Percentiles rank a stretch among this genome's conserved stretches.
Conservation (phyloP, 2,113 vertebrate species). For the Coryphaenoides rupestris region DNA sequence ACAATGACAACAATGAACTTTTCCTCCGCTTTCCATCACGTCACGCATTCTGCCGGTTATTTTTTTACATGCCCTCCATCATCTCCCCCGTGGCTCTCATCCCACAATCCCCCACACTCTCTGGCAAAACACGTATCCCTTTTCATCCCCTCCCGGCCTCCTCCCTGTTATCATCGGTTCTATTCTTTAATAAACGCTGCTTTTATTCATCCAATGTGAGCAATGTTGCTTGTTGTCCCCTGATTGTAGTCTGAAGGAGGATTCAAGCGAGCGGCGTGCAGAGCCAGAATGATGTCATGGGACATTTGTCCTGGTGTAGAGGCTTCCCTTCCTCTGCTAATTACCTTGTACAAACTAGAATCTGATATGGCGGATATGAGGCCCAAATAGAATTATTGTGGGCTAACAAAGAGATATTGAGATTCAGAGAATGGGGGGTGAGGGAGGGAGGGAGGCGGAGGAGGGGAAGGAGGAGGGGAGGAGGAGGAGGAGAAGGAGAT, state of each 20-base stretch:
- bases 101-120: no score
- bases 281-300: constrained; percentile 70
- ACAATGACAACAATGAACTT: constrained; percentile 67
- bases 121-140: no score
- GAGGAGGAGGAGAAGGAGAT: no score
- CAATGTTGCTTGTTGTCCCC: no score
- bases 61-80: constrained; percentile 51
- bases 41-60: constrained; percentile 42
- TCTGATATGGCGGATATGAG: constrained; percentile 77
- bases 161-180: no score
- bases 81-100: constrained; percentile 9
- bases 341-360: constrained; percentile 79
- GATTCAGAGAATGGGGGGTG: constrained; percentile 66
- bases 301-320: constrained; percentile 71
- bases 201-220: no score
- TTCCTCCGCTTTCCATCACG: constrained; percentile 40
- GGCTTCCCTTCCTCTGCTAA: constrained; percentile 77
- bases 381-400: constrained; percentile 75
- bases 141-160: no score
- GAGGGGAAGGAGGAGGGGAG: no score
- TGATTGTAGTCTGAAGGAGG: no score
- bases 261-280: constrained; percentile 22
- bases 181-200: background rate
- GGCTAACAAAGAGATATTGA: constrained; percentile 72
- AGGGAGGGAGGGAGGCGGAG: constrained; percentile 50